Evolutionary conservation across 2,888 invertebrate species (phyloP), one percentile per base, ranked within the genome.

Genomic region (Flabesymbios commensalis): DNA sequence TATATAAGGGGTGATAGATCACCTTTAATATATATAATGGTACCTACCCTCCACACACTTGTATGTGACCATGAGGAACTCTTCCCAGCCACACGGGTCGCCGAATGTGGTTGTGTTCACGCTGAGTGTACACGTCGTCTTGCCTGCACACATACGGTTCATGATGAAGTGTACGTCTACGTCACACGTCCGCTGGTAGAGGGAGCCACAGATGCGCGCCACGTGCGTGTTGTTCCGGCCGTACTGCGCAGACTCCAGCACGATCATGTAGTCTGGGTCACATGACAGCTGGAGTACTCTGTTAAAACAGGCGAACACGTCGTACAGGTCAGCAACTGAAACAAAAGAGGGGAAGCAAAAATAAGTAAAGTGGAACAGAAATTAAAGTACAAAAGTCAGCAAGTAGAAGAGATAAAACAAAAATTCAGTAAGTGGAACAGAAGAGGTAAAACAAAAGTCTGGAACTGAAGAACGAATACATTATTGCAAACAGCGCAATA

Each of bases 21-120:
- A n/a, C n/a, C n/a, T n/a, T n/a, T n/a, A n/a, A n/a, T n/a, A n/a
- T n/a, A n/a, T n/a, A n/a, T 22, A 10, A 45, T 45, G 24, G 14
- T 10, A 26, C 64, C 43, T 63, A 70, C 69, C 60, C 53, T 53
- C 57, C 7, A 67, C 66, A 54, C 69, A 69, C 48, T 56, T 45
- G 61, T 69, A 69, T 19, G 56, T 53, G n/a, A 69, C 68, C 3
- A 32, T 56, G 24, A 69, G 63, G 57, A 69, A 69, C 59, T 69
- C 69, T 32, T 69, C 66, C 28, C 68, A 66, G 19, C 69, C 69
- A 48, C 69, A 69, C 0, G 69, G 69, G 47, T 69, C 69, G 1
- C 62, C 57, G 49, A 69, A 69, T 24, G 64, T 52, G 19, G 42
- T 59, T 2, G 65, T 63, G 52, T 61, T 66, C n/a, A 69, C 69